Conservation (phyloP, 2,888 invertebrate genomes). For the Amaurobius ferox region DNA sequence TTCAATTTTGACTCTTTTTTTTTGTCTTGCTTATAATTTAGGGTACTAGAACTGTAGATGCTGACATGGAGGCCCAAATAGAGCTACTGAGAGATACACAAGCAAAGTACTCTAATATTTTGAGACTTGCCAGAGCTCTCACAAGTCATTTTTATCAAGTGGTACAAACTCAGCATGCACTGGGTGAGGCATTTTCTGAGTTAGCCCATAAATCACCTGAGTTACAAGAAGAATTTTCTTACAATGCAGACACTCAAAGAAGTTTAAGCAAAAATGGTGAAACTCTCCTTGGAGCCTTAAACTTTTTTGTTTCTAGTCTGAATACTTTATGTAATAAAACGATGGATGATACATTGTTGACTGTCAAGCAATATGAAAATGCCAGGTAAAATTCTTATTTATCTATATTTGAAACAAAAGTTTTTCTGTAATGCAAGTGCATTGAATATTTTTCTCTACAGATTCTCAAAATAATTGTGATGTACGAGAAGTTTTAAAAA, state of each 20-base stretch:
- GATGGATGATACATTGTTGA: conserved; percentile 93
- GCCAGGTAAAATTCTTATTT: too few relatives aligned
- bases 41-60: conserved; percentile 79
- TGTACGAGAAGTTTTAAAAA: too few relatives aligned
- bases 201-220: conserved; percentile 97
- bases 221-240: conserved; percentile 94
- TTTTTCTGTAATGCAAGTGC: too few relatives aligned
- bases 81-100: conserved; percentile 95
- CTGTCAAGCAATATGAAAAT: conserved; percentile 86
- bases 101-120: conserved; percentile 87
- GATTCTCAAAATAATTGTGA: too few relatives aligned
- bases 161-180: conserved; percentile 89
- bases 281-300: conserved; percentile 89
- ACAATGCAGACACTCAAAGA: conserved; percentile 96
- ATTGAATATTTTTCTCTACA: too few relatives aligned
- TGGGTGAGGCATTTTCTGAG: conserved; percentile 96
- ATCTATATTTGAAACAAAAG: too few relatives aligned
- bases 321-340: conserved; percentile 98
- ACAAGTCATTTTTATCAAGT: conserved; percentile 92
- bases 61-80: conserved; percentile 95
- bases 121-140: conserved; percentile 89
- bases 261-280: conserved; percentile 95
- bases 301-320: conserved; percentile 96
- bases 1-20: neutral
- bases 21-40: conserved; percentile 22